phyloP scores from a whole-genome alignment of 2,888 invertebrate genomes.

The Melipona bicolor region DNA sequence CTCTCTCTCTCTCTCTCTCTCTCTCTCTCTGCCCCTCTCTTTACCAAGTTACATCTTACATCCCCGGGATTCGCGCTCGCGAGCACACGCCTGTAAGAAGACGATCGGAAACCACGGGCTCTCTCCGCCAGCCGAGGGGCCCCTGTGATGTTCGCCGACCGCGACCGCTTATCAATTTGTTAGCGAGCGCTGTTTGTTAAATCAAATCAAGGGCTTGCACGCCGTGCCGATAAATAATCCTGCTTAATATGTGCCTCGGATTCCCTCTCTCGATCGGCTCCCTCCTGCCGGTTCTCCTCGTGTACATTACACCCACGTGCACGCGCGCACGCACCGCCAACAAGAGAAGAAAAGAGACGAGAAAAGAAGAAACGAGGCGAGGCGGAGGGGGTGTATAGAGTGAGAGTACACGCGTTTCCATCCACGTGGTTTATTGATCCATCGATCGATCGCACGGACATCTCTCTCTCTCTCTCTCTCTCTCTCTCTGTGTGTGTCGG shows the following conservation, averaged over 20 bases:
- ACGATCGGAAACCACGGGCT: background rate
- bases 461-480: background rate
- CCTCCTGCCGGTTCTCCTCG: constrained; percentile 49
- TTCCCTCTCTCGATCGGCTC: constrained; percentile 37
- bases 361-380: background rate
- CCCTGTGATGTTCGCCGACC: constrained; percentile 82
- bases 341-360: too few relatives aligned
- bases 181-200: constrained; percentile 81
- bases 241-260: constrained; percentile 80
- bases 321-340: background rate
- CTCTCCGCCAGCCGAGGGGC: too few relatives aligned
- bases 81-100: constrained; percentile 25
- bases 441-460: constrained; percentile 71
- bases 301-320: constrained; percentile 62
- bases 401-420: constrained; percentile 76
- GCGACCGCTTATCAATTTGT: constrained; percentile 84
- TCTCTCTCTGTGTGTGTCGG: constrained; percentile 33
- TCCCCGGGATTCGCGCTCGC: constrained; percentile 20
- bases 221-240: constrained; percentile 80
- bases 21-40: constrained; percentile 16
- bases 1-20: constrained; percentile 16
- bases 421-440: constrained; percentile 74
- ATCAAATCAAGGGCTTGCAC: constrained; percentile 79
- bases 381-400: constrained; percentile 29
- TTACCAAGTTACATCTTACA: constrained; percentile 28